These are phyloP conservation scores for Andrena haemorrhoa DNA, from an alignment of 2,888 invertebrate species.

Conservation along the genomic window DNA sequence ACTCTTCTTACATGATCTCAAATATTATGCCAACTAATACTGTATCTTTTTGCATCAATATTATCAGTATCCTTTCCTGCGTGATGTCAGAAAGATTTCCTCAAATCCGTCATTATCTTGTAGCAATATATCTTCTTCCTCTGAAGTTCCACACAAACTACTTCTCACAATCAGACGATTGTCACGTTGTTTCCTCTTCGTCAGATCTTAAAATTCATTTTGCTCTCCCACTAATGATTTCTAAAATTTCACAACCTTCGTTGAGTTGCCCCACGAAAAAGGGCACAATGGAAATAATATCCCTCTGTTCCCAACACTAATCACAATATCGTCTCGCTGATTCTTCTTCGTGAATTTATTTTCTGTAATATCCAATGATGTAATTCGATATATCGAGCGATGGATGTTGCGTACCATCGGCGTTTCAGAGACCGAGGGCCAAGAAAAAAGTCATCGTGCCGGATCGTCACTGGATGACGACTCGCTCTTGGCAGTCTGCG, in stretches of 20 bases:
- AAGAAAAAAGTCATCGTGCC: conserved; percentile 22
- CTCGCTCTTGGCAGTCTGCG: conserved; percentile 6
- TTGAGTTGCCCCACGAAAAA: not conserved
- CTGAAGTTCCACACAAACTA: too few relatives aligned
- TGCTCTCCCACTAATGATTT: not conserved
- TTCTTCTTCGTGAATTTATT: not conserved
- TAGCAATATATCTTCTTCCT: not conserved
- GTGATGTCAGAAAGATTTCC: not conserved
- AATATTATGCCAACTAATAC: too few relatives aligned
- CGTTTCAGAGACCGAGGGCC: not conserved
- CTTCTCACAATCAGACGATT: not conserved
- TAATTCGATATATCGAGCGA: conserved; percentile 19
- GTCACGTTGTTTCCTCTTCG: not conserved
- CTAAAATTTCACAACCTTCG: not conserved
- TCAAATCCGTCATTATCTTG: not conserved
- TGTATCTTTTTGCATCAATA: not conserved
- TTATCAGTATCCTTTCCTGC: not conserved
- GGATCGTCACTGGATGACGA: conserved; percentile 20
- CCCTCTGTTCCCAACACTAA: not conserved
- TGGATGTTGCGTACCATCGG: conserved; percentile 23
- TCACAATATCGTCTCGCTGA: not conserved
- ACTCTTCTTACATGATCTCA: not conserved
- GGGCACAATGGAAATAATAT: not conserved
- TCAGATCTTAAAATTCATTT: too few relatives aligned
- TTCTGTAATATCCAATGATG: conserved; percentile 7